These are phyloP conservation scores for Aplidium turbinatum DNA, from an alignment of 23 tunicate genomes.

Conservation along the genomic window DNA sequence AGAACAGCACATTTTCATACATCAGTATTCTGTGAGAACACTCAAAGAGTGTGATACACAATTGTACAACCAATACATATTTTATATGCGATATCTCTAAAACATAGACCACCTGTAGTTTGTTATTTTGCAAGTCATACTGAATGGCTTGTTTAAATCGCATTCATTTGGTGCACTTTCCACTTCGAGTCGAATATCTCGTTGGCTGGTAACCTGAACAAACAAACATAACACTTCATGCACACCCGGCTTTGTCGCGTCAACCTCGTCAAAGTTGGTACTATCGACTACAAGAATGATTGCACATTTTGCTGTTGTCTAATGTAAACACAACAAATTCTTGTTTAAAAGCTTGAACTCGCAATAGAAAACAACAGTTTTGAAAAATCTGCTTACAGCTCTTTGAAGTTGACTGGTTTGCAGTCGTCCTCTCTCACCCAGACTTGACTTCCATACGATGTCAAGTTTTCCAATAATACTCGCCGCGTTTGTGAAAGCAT, in stretches of 20 bases:
- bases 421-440: constrained; percentile 88
- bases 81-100: background rate
- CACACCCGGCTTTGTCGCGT: background rate
- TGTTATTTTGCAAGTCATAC: constrained; percentile 61
- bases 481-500: constrained; percentile 56
- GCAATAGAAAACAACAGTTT: too few species aligned
- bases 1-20: too few species aligned
- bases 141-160: constrained; percentile 42
- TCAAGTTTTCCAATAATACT: constrained; percentile 86
- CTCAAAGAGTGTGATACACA: too few species aligned
- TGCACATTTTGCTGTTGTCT: too few species aligned
- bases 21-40: too few species aligned
- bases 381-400: constrained; percentile 39
- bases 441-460: constrained; percentile 89
- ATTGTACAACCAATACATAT: too few species aligned
- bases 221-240: constrained; percentile 3
- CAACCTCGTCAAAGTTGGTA: background rate
- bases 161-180: constrained; percentile 43
- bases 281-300: too few species aligned
- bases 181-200: constrained; percentile 62
- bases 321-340: background rate
- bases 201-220: constrained; percentile 34
- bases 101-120: constrained; percentile 55
- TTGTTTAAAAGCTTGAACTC: too few species aligned
- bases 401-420: constrained; percentile 94